Percentiles rank a stretch among this genome's conserved stretches.
phyloP scores from a whole-genome alignment of 2,797 vertebrate genomes.

The Anguilla megastoma region DNA sequence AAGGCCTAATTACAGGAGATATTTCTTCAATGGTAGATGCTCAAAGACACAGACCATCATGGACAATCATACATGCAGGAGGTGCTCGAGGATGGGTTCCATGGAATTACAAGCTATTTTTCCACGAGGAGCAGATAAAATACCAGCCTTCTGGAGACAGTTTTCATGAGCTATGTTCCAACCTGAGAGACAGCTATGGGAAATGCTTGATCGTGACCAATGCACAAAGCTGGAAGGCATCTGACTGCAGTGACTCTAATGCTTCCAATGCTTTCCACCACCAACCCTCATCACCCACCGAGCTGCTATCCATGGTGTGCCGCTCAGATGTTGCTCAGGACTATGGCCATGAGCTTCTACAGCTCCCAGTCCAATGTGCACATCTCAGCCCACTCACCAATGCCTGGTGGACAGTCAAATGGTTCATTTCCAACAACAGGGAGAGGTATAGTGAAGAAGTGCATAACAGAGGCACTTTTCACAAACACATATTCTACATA shows the following conservation, averaged over 20 bases:
- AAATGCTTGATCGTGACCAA: slow-evolving; percentile 35
- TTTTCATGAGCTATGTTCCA: slow-evolving; percentile 35
- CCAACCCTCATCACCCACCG: slow-evolving; percentile 12
- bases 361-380: slow-evolving; percentile 29
- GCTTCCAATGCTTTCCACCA: not conserved
- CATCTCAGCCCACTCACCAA: slow-evolving; percentile 31
- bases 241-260: not conserved
- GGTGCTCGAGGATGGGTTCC: slow-evolving; percentile 33
- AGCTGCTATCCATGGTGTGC: slow-evolving; percentile 25
- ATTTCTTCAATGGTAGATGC: not conserved
- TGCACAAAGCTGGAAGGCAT: slow-evolving; percentile 15
- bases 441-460: slow-evolving; percentile 27
- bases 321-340: slow-evolving; percentile 24
- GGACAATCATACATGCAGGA: slow-evolving; percentile 36
- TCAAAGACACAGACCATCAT: not conserved
- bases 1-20: slow-evolving; percentile 36
- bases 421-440: slow-evolving; percentile 35
- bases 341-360: slow-evolving; percentile 26
- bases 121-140: not conserved
- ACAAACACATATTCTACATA: slow-evolving; percentile 30
- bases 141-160: slow-evolving; percentile 9
- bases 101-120: slow-evolving; percentile 33
- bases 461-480: slow-evolving; percentile 21
- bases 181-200: slow-evolving; percentile 28
- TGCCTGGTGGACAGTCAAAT: slow-evolving; percentile 35